Percentiles rank a stretch among this genome's conserved stretches.
Evolutionary conservation across 2,797 vertebrate species (phyloP).

Genomic region (Microchirus variegatus): DNA sequence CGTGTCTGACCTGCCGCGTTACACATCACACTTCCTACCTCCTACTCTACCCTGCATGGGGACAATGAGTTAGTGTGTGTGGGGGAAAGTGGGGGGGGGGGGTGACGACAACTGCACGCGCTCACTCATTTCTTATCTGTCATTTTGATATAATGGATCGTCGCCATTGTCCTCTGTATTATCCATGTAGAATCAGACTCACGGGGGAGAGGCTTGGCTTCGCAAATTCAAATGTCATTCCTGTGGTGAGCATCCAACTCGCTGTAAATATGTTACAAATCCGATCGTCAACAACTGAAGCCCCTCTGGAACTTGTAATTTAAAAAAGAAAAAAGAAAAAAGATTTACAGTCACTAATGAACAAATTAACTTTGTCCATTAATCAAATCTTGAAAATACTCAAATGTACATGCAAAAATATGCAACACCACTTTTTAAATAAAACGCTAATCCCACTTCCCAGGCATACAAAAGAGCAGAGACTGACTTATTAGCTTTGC

Average conservation of each 20-base stretch:
- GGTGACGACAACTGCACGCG: background rate
- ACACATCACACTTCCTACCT: slow-evolving; percentile 60
- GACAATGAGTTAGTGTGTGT: background rate
- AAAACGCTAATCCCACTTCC: slow-evolving; percentile 24
- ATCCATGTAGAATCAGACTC: slow-evolving; percentile 14
- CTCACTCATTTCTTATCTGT: slow-evolving; percentile 30
- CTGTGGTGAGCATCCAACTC: background rate
- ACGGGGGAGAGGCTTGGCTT: background rate
- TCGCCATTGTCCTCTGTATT: slow-evolving; percentile 21
- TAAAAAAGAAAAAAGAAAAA: too few relatives aligned
- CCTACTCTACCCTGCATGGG: slow-evolving; percentile 40
- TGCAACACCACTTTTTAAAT: slow-evolving; percentile 20
- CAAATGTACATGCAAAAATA: slow-evolving; percentile 34
- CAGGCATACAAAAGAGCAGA: slow-evolving; percentile 26
- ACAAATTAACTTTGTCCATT: slow-evolving; percentile 3
- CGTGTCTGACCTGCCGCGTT: slow-evolving; percentile 65
- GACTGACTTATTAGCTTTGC: slow-evolving; percentile 54
- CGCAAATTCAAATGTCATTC: slow-evolving; percentile 22
- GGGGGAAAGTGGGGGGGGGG: background rate
- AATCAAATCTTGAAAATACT: slow-evolving; percentile 33
- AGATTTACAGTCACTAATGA: slow-evolving; percentile 7
- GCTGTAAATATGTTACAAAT: slow-evolving; percentile 10
- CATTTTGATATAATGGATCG: slow-evolving; percentile 31
- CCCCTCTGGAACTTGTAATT: too few relatives aligned
- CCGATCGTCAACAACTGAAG: too few relatives aligned